phyloP scores from a whole-genome alignment of 2,797 vertebrate genomes.

The Acanthiza pusilla region DNA sequence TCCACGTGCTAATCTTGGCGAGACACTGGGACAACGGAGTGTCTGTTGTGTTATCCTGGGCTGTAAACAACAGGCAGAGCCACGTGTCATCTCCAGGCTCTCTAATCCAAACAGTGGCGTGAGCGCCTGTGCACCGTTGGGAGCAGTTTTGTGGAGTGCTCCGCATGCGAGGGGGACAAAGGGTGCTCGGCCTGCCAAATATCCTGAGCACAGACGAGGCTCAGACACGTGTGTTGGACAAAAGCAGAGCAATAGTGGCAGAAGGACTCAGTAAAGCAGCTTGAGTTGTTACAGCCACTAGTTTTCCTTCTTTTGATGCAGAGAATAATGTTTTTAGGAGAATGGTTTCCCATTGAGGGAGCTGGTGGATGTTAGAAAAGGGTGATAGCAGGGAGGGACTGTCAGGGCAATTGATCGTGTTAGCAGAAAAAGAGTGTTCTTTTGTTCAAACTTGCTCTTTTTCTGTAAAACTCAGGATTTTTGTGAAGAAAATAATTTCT shows the following conservation, averaged over 20 bases:
- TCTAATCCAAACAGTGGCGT: constrained; percentile 43
- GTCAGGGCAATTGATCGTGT: neutral
- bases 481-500: neutral
- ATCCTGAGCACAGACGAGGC: neutral
- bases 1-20: constrained; percentile 61
- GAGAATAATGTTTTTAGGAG: constrained; percentile 55
- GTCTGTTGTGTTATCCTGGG: constrained; percentile 30
- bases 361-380: constrained; percentile 55
- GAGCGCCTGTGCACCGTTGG: neutral
- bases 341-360: constrained; percentile 15
- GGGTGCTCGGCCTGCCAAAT: neutral
- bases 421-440: constrained; percentile 39
- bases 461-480: constrained; percentile 30
- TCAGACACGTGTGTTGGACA: neutral
- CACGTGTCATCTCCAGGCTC: constrained; percentile 31
- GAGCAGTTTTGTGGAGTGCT: neutral
- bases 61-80: constrained; percentile 54
- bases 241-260: constrained; percentile 37
- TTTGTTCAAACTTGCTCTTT: neutral
- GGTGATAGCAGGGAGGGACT: constrained; percentile 50
- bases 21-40: constrained; percentile 24
- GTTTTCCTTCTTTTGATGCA: constrained; percentile 66
- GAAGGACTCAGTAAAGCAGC: constrained; percentile 54
- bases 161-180: neutral
- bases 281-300: constrained; percentile 41